These are phyloP conservation scores for Podarcis lilfordi DNA, from an alignment of 2,797 vertebrate species.

Conservation along the genomic window DNA sequence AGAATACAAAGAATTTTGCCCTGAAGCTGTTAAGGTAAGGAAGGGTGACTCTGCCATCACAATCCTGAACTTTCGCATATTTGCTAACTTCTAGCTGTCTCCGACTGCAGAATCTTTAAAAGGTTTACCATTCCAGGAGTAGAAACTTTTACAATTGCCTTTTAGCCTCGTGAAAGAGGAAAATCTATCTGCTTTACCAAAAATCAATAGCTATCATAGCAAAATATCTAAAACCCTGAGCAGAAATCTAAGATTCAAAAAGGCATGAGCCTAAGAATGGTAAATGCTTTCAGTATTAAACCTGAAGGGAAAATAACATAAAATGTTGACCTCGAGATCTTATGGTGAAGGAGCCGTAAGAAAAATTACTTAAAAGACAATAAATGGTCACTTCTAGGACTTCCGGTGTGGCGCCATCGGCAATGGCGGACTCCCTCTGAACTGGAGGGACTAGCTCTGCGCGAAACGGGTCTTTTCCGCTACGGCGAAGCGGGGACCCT, in stretches of 20 bases:
- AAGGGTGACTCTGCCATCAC: neutral
- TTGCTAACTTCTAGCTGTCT: neutral
- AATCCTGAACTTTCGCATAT: neutral
- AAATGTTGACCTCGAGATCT: neutral
- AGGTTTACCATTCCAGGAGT: neutral
- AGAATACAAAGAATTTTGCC: neutral
- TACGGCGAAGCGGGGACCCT: no score
- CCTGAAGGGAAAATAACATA: neutral
- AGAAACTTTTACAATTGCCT: neutral
- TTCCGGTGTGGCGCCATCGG: no score
- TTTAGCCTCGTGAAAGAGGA: neutral
- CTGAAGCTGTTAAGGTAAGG: neutral
- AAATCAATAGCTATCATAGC: neutral
- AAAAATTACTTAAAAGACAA: neutral
- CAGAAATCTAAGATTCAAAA: neutral
- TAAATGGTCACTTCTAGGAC: neutral
- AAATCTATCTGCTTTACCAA: accelerated
- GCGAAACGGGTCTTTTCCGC: no score
- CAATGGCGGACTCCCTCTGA: no score
- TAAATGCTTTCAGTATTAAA: slow-evolving; percentile 16
- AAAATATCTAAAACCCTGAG: neutral
- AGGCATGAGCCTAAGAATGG: neutral
- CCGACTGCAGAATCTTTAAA: neutral
- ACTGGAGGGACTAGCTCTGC: no score
- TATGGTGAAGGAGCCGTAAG: neutral